phyloP scores from a whole-genome alignment of 2,113 vertebrate genomes.

The Marcusenius ussheri region DNA sequence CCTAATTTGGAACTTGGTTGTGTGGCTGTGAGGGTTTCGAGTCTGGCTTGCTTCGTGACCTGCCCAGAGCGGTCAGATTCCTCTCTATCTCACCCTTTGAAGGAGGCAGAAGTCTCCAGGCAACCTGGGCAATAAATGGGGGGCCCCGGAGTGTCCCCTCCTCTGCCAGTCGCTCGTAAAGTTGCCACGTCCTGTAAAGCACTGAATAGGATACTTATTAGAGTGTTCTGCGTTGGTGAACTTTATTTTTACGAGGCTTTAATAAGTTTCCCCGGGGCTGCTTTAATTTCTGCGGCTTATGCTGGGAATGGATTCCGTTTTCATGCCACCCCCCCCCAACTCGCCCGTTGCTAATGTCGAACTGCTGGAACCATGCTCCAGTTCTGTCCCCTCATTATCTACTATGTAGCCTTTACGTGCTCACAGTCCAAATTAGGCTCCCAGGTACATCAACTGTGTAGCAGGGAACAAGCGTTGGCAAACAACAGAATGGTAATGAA shows the following conservation, averaged over 20 bases:
- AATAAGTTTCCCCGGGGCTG: conserved; percentile 70
- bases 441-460: not conserved
- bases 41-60: conserved; percentile 10
- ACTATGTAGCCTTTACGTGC: not conserved
- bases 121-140: not conserved
- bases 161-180: conserved; percentile 57
- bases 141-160: conserved; percentile 28
- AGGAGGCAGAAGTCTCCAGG: not conserved
- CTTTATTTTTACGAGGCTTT: conserved; percentile 74
- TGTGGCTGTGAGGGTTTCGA: not conserved
- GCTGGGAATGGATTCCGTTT: conserved; percentile 49
- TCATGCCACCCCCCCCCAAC: not conserved
- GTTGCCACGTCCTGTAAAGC: conserved; percentile 57
- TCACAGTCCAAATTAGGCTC: not conserved
- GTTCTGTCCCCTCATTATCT: not conserved
- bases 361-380: not conserved
- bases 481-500: not conserved
- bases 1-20: conserved; percentile 21
- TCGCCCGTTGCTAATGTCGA: not conserved
- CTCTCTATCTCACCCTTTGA: conserved; percentile 15
- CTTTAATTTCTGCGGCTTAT: conserved; percentile 70
- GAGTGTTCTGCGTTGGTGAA: conserved; percentile 55
- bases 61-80: not conserved
- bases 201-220: conserved; percentile 61
- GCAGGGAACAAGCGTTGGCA: not conserved